Evolutionary conservation across 1,140 invertebrate genomes (phyloP).

Genomic region (Zaprionus davidi): DNA sequence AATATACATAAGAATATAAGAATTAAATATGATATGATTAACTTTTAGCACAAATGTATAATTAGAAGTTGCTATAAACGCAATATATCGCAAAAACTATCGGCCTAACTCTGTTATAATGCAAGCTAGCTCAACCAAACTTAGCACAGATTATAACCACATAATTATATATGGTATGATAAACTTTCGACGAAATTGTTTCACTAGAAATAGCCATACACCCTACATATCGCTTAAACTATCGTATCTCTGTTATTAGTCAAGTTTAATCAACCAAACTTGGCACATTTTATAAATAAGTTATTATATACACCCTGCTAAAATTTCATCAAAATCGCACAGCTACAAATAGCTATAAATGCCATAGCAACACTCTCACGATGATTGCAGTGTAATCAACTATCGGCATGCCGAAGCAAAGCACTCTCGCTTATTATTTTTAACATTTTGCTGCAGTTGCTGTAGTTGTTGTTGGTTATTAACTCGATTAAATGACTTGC

Average conservation of each 20-base stretch:
- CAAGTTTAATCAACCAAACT: background rate
- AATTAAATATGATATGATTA: no score
- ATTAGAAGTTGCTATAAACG: no score
- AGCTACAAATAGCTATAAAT: background rate
- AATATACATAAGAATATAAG: no score
- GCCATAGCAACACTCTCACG: background rate
- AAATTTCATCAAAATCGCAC: background rate
- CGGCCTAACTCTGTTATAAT: no score
- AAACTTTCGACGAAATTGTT: no score
- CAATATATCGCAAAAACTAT: no score
- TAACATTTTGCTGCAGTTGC: background rate
- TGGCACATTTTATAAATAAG: background rate
- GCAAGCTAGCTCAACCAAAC: no score
- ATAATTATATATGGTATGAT: no score
- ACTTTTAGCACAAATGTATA: no score
- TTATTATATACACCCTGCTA: background rate
- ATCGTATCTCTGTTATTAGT: background rate
- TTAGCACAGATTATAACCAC: no score
- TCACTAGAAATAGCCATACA: no score
- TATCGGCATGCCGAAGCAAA: background rate
- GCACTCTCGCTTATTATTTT: background rate
- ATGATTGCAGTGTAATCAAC: background rate
- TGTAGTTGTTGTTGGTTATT: constrained; percentile 35
- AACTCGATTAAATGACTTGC: constrained; percentile 41
- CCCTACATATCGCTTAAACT: background rate